These are phyloP conservation scores for Hypselothyrea guttata DNA, from an alignment of 2,888 invertebrate species.

Conservation along the genomic window DNA sequence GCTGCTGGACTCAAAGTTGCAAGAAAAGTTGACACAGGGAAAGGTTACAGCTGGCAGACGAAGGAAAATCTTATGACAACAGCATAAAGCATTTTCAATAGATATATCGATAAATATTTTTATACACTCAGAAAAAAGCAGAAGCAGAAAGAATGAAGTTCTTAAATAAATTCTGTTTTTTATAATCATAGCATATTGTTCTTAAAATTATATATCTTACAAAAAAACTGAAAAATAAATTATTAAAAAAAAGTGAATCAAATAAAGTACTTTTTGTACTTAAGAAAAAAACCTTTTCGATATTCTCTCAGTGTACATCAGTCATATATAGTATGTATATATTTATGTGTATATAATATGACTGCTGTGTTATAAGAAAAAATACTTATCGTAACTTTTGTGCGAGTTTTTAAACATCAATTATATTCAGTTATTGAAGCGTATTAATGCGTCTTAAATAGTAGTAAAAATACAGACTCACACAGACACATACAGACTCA, in stretches of 20 bases:
- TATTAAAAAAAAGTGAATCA: too few species aligned
- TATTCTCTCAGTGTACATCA: too few species aligned
- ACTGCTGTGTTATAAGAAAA: conserved; percentile 6
- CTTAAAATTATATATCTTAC: too few species aligned
- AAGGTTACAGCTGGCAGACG: conserved; percentile 65
- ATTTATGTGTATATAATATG: conserved; percentile 13
- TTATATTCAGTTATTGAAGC: conserved; percentile 68
- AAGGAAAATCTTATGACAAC: conserved; percentile 61
- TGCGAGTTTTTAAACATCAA: conserved; percentile 65
- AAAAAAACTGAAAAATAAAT: too few species aligned
- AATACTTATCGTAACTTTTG: conserved; percentile 67
- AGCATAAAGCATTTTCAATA: conserved; percentile 49
- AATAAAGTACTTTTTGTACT: too few species aligned
- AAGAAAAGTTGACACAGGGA: conserved; percentile 24
- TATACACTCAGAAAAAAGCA: conserved; percentile 4
- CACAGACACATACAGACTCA: not conserved
- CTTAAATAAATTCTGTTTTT: too few species aligned
- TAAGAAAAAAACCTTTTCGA: too few species aligned
- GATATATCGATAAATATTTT: conserved; percentile 20
- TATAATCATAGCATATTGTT: too few species aligned
- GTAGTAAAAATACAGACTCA: conserved; percentile 10
- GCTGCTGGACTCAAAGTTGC: conserved; percentile 25
- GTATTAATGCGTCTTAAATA: conserved; percentile 62
- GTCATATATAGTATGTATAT: too few species aligned
- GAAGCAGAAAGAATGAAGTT: too few species aligned